Evolutionary conservation across 1,140 invertebrate species (phyloP).

Genomic region (Trichogramma pretiosum): DNA sequence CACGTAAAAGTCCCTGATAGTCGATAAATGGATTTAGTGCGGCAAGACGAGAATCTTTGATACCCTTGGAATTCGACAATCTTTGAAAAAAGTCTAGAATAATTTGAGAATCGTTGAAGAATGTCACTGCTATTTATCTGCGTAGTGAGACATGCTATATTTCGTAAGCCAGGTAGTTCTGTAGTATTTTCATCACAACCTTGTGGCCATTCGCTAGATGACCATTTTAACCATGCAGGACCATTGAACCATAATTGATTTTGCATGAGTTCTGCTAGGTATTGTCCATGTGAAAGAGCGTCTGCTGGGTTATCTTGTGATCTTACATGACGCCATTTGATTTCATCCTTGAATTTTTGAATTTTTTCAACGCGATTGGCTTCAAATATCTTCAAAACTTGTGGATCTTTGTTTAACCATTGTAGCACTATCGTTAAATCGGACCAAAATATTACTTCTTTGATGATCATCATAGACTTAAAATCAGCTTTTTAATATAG

Average conservation of each 20-base stretch:
- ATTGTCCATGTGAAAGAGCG: neutral
- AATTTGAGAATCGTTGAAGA: neutral
- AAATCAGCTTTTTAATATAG: neutral
- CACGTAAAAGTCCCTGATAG: conserved; percentile 27
- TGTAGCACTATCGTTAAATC: neutral
- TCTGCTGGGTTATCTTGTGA: neutral
- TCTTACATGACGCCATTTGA: neutral
- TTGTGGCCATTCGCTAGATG: neutral
- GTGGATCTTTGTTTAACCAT: neutral
- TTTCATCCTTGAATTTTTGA: neutral
- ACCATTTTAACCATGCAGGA: neutral
- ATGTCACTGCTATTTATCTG: neutral
- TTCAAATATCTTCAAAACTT: neutral
- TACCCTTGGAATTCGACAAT: neutral
- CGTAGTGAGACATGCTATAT: neutral
- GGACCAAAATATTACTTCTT: neutral
- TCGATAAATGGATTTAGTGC: conserved; percentile 30
- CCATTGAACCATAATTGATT: neutral
- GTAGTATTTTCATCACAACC: too few relatives aligned
- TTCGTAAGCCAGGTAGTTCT: neutral
- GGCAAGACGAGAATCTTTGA: conserved; percentile 6
- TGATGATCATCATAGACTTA: neutral
- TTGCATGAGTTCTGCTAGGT: neutral
- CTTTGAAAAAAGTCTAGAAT: neutral
- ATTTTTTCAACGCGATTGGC: neutral